These are phyloP conservation scores for Hylaea fasciaria DNA, from an alignment of 2,888 invertebrate species.

Conservation along the genomic window DNA sequence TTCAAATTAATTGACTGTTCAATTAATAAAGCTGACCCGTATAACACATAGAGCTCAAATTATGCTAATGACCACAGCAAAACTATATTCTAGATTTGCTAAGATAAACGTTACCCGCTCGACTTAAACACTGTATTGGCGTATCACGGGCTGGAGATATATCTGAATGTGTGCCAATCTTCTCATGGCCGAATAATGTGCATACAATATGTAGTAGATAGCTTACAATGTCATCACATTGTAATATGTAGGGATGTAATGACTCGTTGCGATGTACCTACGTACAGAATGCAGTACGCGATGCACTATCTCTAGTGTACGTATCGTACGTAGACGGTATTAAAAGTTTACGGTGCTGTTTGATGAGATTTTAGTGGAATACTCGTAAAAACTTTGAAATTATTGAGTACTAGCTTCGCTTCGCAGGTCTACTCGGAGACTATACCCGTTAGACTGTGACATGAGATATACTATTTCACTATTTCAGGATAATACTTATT, in stretches of 20 bases:
- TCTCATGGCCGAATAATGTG: conserved; percentile 37
- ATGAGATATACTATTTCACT: not conserved
- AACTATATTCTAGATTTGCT: not conserved
- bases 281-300: too few species aligned
- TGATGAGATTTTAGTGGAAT: not conserved
- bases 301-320: too few species aligned
- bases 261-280: too few species aligned
- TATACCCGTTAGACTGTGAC: not conserved
- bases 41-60: not conserved
- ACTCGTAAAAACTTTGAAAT: not conserved
- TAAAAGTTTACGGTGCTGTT: too few species aligned
- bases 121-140: conserved; percentile 10
- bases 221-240: conserved; percentile 35
- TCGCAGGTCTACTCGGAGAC: not conserved
- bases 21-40: conserved; percentile 10
- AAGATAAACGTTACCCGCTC: conserved; percentile 8
- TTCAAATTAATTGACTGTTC: conserved; percentile 2
- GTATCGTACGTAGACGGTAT: too few species aligned
- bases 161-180: conserved; percentile 22
- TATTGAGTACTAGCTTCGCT: not conserved
- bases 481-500: too few species aligned
- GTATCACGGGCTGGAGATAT: conserved; percentile 1
- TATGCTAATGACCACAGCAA: conserved; percentile 7
- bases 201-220: conserved; percentile 33
- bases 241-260: conserved; percentile 9